phyloP scores from a whole-genome alignment of 2,888 invertebrate genomes.

The Tipula lateralis region DNA sequence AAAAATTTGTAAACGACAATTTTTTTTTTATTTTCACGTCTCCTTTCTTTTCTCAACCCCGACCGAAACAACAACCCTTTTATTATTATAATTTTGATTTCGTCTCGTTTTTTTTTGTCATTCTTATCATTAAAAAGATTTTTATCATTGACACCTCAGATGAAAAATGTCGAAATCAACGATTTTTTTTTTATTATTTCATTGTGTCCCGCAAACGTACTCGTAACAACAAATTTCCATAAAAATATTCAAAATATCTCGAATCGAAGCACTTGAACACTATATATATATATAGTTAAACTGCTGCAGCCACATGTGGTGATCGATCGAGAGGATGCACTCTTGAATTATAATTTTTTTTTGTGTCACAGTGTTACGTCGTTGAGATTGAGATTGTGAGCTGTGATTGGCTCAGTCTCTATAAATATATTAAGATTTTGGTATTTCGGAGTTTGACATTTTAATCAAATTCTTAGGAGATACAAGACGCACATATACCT shows the following conservation, averaged over 20 bases:
- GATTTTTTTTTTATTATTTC: background rate
- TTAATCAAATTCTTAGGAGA: too few species aligned
- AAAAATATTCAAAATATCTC: background rate
- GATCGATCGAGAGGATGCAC: background rate
- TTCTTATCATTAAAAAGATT: background rate
- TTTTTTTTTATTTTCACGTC: background rate
- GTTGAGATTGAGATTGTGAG: background rate
- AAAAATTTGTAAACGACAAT: background rate
- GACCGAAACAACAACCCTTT: background rate
- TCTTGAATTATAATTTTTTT: background rate
- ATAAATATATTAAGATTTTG: background rate
- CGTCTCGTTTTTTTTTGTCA: background rate
- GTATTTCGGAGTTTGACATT: too few species aligned
- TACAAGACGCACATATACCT: too few species aligned
- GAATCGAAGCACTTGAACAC: background rate
- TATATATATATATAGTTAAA: background rate
- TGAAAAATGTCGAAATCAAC: background rate
- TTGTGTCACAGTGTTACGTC: background rate
- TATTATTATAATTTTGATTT: background rate
- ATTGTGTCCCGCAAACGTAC: too few species aligned
- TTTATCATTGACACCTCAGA: slow-evolving; percentile 7
- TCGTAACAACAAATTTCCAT: background rate
- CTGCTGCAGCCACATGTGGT: background rate
- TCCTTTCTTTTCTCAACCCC: slow-evolving; percentile 24
- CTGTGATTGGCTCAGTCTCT: background rate